These are phyloP conservation scores for Takifugu ocellatus DNA, from an alignment of 2,797 vertebrate genomes.

Conservation along the genomic window DNA sequence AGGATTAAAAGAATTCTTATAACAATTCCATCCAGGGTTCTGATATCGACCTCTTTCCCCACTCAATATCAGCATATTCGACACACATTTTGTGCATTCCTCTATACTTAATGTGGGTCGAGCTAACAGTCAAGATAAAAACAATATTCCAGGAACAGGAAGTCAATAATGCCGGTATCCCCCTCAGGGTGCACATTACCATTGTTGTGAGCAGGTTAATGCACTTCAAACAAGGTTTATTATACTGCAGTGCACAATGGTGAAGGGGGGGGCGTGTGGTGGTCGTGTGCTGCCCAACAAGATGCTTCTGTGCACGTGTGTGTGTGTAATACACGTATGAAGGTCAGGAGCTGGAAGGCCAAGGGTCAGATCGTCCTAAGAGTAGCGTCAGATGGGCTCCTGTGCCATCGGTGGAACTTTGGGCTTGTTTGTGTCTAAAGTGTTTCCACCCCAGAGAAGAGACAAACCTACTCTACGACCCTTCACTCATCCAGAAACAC, in stretches of 20 bases:
- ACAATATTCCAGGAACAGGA: conserved; percentile 64
- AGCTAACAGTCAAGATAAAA: conserved; percentile 70
- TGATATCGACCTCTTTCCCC: conserved; percentile 26
- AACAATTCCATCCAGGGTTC: conserved; percentile 4
- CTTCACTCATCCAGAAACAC: too few relatives aligned
- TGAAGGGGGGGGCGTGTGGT: conserved; percentile 52
- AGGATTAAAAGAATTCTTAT: conserved; percentile 1
- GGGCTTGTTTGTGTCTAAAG: too few relatives aligned
- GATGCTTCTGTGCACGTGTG: neutral
- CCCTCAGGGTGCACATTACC: conserved; percentile 72
- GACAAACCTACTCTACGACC: too few relatives aligned
- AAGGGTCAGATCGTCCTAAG: too few relatives aligned
- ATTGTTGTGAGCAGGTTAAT: conserved; percentile 80
- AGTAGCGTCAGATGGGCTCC: too few relatives aligned
- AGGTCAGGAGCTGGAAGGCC: too few relatives aligned
- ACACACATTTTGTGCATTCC: conserved; percentile 60
- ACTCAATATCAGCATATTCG: conserved; percentile 31
- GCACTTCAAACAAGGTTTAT: conserved; percentile 79
- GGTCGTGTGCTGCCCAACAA: conserved; percentile 26
- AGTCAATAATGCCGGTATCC: conserved; percentile 73
- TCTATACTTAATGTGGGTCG: conserved; percentile 59
- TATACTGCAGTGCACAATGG: conserved; percentile 67
- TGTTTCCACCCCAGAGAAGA: too few relatives aligned
- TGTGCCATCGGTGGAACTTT: too few relatives aligned
- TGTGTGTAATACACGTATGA: neutral